Conservation (phyloP, 2,113 vertebrate species). For the Furnarius figulus region DNA sequence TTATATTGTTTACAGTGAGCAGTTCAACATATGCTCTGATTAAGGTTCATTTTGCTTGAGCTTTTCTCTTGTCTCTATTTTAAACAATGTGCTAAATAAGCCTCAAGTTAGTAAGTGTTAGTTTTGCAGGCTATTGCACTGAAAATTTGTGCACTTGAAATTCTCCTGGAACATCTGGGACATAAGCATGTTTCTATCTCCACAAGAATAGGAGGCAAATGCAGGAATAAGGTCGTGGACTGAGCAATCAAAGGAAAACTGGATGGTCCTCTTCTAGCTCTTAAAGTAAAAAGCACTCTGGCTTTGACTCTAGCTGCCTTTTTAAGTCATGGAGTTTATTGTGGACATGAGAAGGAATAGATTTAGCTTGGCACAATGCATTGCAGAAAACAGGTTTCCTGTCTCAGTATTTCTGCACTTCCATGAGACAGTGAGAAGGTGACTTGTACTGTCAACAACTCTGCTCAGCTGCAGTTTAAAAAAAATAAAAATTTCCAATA, state of each 20-base stretch:
- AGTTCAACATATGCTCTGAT: neutral
- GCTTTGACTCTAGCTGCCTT: neutral
- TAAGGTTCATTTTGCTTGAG: neutral
- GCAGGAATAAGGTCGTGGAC: neutral
- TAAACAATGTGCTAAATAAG: neutral
- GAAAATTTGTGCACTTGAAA: neutral
- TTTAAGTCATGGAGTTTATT: neutral
- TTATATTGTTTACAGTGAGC: neutral
- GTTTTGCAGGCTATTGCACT: neutral
- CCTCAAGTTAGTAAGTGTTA: neutral
- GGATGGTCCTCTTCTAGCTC: neutral
- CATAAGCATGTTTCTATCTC: neutral
- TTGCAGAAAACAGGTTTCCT: neutral
- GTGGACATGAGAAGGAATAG: neutral
- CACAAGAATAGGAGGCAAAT: accelerated
- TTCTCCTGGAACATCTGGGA: neutral
- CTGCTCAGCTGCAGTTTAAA: neutral
- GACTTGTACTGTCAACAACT: neutral
- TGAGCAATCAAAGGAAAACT: neutral
- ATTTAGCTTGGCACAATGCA: neutral
- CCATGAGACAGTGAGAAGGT: neutral
- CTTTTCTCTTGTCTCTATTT: neutral
- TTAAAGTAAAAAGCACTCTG: neutral
- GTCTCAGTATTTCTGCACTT: neutral
- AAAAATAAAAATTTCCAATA: neutral